Conservation (phyloP, 2,888 invertebrate species). For the Drosophila villosipedis region DNA sequence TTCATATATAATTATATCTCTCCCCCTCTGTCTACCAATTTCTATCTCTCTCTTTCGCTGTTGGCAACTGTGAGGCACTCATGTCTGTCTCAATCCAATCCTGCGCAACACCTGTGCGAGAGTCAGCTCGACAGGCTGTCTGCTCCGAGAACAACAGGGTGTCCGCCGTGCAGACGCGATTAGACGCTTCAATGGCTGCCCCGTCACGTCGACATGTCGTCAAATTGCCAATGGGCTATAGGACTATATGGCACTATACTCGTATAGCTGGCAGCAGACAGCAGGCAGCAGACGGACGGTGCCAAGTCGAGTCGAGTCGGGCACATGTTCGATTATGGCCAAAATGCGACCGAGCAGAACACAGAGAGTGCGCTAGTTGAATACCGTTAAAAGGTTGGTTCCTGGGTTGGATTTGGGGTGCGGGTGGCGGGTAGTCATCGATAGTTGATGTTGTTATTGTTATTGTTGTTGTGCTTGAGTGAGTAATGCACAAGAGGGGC, state of each 20-base stretch:
- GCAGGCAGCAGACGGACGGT: constrained; percentile 2
- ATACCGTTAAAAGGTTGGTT: constrained; percentile 27
- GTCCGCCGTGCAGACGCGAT: constrained; percentile 26
- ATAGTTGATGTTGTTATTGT: constrained; percentile 38
- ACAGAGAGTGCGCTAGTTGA: constrained; percentile 39
- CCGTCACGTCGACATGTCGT: constrained; percentile 34
- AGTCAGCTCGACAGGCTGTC: constrained; percentile 34
- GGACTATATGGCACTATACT: constrained; percentile 4
- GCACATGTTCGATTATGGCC: constrained; percentile 71
- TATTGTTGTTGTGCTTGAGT: constrained; percentile 76
- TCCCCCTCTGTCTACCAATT: background rate
- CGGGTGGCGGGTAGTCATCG: constrained; percentile 24
- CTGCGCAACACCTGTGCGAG: constrained; percentile 63
- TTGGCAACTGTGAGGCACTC: constrained; percentile 16
- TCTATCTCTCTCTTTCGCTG: background rate
- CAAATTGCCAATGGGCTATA: constrained; percentile 31
- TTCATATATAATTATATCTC: background rate
- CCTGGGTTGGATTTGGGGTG: background rate
- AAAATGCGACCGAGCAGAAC: constrained; percentile 83
- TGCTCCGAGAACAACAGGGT: constrained; percentile 31
- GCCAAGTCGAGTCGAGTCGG: background rate
- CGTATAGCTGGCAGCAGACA: constrained; percentile 1
- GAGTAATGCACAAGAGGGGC: constrained; percentile 69
- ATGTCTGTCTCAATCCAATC: constrained; percentile 29
- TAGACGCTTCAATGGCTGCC: constrained; percentile 67